A percentile compares a stretch with the other conserved stretches of the same genome.
Evolutionary conservation across 2,113 vertebrate genomes (phyloP).

Genomic region (Hydrochoerus hydrochaeris): DNA sequence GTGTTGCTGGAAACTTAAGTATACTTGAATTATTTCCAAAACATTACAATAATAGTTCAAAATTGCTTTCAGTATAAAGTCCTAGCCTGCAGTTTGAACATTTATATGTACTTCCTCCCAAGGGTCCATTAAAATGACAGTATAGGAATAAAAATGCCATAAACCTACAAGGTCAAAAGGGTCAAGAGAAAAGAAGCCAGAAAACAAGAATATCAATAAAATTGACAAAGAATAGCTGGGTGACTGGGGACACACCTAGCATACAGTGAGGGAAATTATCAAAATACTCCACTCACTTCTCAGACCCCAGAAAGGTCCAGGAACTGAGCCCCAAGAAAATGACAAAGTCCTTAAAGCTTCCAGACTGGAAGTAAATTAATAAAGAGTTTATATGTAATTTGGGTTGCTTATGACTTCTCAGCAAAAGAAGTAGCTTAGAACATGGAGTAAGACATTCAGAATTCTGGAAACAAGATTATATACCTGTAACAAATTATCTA

Average conservation of each 20-base stretch:
- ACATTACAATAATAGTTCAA: not conserved
- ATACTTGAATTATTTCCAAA: not conserved
- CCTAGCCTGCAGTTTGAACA: not conserved
- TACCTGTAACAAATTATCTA: not conserved
- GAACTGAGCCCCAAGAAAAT: not conserved
- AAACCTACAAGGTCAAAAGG: not conserved
- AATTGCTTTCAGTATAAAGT: slow-evolving; percentile 13
- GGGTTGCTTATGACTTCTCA: not conserved
- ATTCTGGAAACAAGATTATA: not conserved
- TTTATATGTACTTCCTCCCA: not conserved
- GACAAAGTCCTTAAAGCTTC: not conserved
- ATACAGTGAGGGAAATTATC: not conserved
- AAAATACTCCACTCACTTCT: not conserved
- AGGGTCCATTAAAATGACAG: slow-evolving; percentile 6
- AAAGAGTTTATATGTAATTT: not conserved
- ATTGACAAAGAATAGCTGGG: not conserved
- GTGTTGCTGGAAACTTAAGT: not conserved
- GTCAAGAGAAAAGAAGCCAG: slow-evolving; percentile 8
- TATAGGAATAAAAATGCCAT: slow-evolving; percentile 38
- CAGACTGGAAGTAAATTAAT: slow-evolving; percentile 12
- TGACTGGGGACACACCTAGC: not conserved
- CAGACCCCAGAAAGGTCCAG: not conserved
- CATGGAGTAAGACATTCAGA: not conserved
- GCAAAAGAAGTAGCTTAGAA: not conserved
- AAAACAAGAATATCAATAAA: slow-evolving; percentile 14